Percentiles rank a stretch among this genome's conserved stretches.
Evolutionary conservation across 1,140 invertebrate genomes (phyloP).

Genomic region (Trichomalopsis sarcophagae): DNA sequence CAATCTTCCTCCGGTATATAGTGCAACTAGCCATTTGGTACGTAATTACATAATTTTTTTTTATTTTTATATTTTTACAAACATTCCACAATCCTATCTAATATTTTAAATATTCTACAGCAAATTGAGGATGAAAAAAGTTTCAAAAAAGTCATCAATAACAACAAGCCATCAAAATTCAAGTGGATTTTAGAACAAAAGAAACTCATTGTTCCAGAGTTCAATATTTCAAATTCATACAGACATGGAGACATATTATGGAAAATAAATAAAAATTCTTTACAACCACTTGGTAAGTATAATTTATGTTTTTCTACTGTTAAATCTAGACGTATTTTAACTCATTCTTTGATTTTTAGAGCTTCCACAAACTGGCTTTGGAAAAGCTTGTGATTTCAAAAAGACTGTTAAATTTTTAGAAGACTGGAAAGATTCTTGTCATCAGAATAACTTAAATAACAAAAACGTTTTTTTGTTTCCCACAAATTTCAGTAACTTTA

Average conservation of each 20-base stretch:
- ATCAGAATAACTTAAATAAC: slow-evolving; percentile 67
- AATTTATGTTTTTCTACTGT: slow-evolving; percentile 10
- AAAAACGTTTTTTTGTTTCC: slow-evolving; percentile 67
- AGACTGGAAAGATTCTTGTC: slow-evolving; percentile 70
- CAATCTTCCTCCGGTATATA: slow-evolving; percentile 70
- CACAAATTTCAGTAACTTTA: slow-evolving; percentile 67
- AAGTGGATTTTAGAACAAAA: slow-evolving; percentile 58
- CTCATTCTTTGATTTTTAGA: slow-evolving; percentile 64
- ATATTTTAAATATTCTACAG: slow-evolving; percentile 34
- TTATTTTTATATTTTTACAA: slow-evolving; percentile 7
- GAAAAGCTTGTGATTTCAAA: slow-evolving; percentile 66
- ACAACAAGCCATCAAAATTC: slow-evolving; percentile 53
- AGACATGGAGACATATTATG: slow-evolving; percentile 63
- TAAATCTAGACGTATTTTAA: not conserved
- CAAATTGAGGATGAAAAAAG: slow-evolving; percentile 52
- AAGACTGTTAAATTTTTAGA: slow-evolving; percentile 71
- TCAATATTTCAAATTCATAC: slow-evolving; percentile 64
- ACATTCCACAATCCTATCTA: not conserved
- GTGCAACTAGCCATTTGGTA: slow-evolving; percentile 63
- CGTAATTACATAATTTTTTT: slow-evolving; percentile 42
- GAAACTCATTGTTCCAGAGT: slow-evolving; percentile 51
- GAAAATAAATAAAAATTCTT: slow-evolving; percentile 64
- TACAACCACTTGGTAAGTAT: slow-evolving; percentile 65
- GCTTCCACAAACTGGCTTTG: slow-evolving; percentile 70
- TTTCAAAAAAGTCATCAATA: slow-evolving; percentile 51